Evolutionary conservation across 2,797 vertebrate species (phyloP).

Genomic region (Heterohyrax brucei): DNA sequence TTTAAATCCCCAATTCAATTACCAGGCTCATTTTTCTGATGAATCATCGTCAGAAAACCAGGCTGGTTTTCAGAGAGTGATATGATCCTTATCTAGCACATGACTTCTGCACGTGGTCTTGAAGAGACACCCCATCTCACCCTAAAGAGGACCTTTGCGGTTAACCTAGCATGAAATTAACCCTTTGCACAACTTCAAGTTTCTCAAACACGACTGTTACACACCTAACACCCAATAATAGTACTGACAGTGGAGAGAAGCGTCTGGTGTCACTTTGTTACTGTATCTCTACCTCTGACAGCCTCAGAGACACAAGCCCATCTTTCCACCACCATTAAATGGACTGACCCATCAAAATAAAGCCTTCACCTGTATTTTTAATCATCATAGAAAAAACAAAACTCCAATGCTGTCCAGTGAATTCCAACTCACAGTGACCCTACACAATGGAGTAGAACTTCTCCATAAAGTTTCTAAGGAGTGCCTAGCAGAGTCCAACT

Average conservation of each 20-base stretch:
- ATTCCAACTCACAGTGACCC: too few species aligned
- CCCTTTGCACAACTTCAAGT: neutral
- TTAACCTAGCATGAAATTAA: conserved; percentile 35
- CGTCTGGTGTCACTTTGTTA: neutral
- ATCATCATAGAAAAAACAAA: neutral
- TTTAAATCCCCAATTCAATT: conserved; percentile 79
- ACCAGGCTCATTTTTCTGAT: conserved; percentile 67
- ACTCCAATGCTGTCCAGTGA: too few species aligned
- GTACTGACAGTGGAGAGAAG: neutral
- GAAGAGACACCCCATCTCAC: neutral
- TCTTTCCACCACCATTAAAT: conserved; percentile 55
- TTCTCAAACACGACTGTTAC: neutral
- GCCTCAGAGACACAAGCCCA: conserved; percentile 50
- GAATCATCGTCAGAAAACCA: conserved; percentile 72
- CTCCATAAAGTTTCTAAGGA: too few species aligned
- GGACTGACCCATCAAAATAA: conserved; percentile 46
- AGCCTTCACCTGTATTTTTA: neutral
- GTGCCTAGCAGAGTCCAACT: too few species aligned
- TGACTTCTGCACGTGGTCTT: neutral
- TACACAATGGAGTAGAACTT: too few species aligned
- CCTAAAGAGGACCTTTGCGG: neutral
- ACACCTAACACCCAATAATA: neutral
- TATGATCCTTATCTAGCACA: conserved; percentile 23
- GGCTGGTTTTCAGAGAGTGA: conserved; percentile 65
- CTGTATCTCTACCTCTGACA: neutral